Base-by-base conservation (phyloP, 2,113 vertebrate genomes). In the Cebus imitator region DNA sequence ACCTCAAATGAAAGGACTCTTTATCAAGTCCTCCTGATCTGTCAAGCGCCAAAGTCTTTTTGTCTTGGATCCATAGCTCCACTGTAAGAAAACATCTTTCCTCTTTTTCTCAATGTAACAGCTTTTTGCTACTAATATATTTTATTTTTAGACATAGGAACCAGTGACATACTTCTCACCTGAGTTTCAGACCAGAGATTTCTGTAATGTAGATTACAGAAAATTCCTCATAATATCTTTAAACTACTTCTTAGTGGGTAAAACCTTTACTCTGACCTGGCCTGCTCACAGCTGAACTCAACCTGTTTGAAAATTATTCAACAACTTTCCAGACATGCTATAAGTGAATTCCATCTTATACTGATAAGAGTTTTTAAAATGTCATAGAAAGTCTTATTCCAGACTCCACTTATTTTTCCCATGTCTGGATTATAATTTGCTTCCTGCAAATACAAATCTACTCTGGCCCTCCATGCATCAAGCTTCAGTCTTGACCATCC, bases 101-200 rank as follows among this genome's bases (percentile, higher is more conserved):
- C 73, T 30, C 16, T 90, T 91, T 79, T 48, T 66, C 23, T 92
- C 45, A n/a, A 84, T 10, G 43, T 79, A 84, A 75, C 8, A 97
- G 30, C 13, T 61, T 27, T 90, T 92, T 79, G 52, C 30, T 70
- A 61, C 48, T 73, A 88, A 48, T 32, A 45, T 12, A 32, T 91
- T 79, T 94, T n/a, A 66, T n/a, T 76, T 81, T 81, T 81, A 80
- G 50, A 93, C 17, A 81, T 9, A 95, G 84, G 32, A 92, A 87
- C 55, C 58, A 78, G 48, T 73, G 58, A 89, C 21, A 58, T 92
- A n/a, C 21, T 68, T 96, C 70, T 91, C 6, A 83, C 45, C 7
- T 91, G 72, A 18, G 9, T 85, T 84, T 50, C n/a, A 84, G 64
- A 80, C 11, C 27, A 92, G 48, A 92, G 55, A 16, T 52, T 52